Evolutionary conservation across 2,113 vertebrate species (phyloP).

Genomic region (Petroica traversi): DNA sequence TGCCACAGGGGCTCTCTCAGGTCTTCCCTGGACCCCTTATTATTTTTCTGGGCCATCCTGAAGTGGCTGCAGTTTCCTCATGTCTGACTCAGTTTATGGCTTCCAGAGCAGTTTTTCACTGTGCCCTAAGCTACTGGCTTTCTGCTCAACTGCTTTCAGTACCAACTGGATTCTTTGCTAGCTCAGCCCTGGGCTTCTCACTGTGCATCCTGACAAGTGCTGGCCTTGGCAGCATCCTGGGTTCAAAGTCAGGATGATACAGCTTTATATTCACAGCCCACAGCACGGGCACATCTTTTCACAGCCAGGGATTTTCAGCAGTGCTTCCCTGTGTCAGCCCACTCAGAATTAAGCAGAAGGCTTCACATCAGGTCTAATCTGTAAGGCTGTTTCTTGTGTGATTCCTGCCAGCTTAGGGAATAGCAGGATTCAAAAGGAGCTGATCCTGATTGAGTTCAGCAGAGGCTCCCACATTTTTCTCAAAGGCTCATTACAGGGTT

Average conservation of each 20-base stretch:
- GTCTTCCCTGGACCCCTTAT: neutral
- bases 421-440: neutral
- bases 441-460: neutral
- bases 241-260: neutral
- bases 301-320: neutral
- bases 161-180: neutral
- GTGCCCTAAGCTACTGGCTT: neutral
- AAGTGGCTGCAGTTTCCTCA: neutral
- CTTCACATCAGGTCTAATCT: neutral
- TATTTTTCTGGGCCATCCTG: neutral
- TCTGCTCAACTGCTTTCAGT: neutral
- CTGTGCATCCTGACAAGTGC: neutral
- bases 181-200: neutral
- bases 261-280: neutral
- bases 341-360: neutral
- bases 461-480: neutral
- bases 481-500: neutral
- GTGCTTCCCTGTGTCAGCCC: neutral
- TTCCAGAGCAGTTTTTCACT: neutral
- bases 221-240: neutral
- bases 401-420: neutral
- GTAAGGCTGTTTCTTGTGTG: neutral
- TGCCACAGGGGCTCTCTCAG: neutral
- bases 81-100: neutral
- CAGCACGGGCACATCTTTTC: neutral